These are phyloP conservation scores for Trematomus bernacchii DNA, from an alignment of 2,797 vertebrate species.

Conservation along the genomic window DNA sequence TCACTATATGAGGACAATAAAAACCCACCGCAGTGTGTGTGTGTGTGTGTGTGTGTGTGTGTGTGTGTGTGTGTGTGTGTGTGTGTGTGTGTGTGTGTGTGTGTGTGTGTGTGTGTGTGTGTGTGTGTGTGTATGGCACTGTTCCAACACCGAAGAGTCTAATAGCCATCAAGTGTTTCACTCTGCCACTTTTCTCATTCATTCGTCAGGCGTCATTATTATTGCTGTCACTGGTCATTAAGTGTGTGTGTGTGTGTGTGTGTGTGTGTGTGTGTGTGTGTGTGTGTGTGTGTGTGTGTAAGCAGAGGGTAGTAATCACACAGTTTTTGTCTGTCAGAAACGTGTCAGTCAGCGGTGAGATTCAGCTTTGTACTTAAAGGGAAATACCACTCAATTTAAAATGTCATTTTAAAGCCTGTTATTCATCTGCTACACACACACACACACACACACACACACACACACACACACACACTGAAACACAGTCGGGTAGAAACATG, in stretches of 20 bases:
- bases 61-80: too few species aligned
- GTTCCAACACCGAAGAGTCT: slow-evolving; percentile 32
- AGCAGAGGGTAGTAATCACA: slow-evolving; percentile 40
- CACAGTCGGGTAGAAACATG: slow-evolving; percentile 30
- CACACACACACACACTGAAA: slow-evolving; percentile 24
- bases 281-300: slow-evolving; percentile 14
- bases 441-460: slow-evolving; percentile 22
- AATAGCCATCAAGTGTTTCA: slow-evolving; percentile 38
- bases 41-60: too few species aligned
- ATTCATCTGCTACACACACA: slow-evolving; percentile 39
- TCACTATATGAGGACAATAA: slow-evolving; percentile 46
- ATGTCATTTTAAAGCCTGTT: slow-evolving; percentile 64
- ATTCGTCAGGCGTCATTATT: slow-evolving; percentile 44
- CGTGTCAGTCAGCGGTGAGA: slow-evolving; percentile 44
- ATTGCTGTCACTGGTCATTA: slow-evolving; percentile 30
- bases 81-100: slow-evolving; percentile 6
- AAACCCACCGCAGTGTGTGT: neutral
- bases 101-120: slow-evolving; percentile 23
- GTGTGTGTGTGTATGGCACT: slow-evolving; percentile 23
- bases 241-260: slow-evolving; percentile 21
- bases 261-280: slow-evolving; percentile 23
- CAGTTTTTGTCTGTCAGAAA: slow-evolving; percentile 57
- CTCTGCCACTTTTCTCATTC: slow-evolving; percentile 39
- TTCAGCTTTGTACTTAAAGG: slow-evolving; percentile 58
- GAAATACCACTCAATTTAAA: slow-evolving; percentile 50